Evolutionary conservation across 2,113 vertebrate species (phyloP).

Genomic region (Odocoileus virginianus): DNA sequence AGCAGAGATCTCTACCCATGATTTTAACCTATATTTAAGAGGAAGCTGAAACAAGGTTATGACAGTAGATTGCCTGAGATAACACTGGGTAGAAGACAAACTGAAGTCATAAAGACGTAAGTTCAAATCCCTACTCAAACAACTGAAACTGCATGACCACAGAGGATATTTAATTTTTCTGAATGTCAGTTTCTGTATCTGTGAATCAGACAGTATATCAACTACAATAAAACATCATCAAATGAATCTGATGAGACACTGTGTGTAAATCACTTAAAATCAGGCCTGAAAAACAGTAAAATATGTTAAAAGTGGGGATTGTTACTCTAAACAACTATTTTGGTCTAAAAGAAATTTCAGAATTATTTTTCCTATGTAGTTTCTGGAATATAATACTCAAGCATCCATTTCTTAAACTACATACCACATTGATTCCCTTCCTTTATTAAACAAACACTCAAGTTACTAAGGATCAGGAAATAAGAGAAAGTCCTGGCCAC

Average conservation of each 20-base stretch:
- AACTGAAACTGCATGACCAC: background rate
- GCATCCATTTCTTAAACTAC: background rate
- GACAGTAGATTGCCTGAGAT: background rate
- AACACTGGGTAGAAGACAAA: background rate
- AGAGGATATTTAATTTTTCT: background rate
- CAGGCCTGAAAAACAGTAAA: background rate
- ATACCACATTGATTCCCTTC: background rate
- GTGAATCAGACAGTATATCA: background rate
- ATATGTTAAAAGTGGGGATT: background rate
- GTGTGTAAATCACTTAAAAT: background rate
- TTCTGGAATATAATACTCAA: background rate
- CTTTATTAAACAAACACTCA: background rate
- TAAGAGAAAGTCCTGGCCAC: background rate
- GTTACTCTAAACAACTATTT: background rate
- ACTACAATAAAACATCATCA: background rate
- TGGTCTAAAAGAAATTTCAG: background rate
- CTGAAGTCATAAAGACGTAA: background rate
- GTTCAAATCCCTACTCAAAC: background rate
- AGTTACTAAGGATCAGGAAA: background rate
- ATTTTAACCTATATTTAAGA: constrained; percentile 17
- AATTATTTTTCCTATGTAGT: background rate
- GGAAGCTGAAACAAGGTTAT: background rate
- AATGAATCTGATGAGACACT: background rate
- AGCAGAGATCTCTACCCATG: background rate
- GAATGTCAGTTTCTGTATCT: background rate